phyloP scores from a whole-genome alignment of 2,113 vertebrate species.

The Cynocephalus volans region DNA sequence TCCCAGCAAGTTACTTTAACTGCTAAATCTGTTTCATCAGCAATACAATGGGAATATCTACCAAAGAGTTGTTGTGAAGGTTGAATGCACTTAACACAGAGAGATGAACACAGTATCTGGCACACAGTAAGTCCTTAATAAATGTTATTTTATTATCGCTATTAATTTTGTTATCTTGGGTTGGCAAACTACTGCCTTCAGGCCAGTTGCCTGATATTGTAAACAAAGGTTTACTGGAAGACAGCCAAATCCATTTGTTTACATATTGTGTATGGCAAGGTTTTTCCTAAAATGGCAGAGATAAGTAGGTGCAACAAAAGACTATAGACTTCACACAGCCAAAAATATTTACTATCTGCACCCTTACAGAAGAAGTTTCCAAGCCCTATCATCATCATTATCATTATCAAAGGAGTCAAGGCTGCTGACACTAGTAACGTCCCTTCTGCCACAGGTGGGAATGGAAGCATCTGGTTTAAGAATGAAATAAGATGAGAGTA shows the following conservation, averaged over 20 bases:
- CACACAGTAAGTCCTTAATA: not conserved
- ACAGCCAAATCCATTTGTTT: not conserved
- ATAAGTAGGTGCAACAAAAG: not conserved
- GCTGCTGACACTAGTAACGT: not conserved
- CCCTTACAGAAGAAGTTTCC: not conserved
- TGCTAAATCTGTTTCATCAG: not conserved
- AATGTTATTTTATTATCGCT: slow-evolving; percentile 42
- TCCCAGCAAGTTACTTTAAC: not conserved
- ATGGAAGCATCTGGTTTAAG: not conserved
- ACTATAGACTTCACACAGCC: not conserved
- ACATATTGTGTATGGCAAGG: not conserved
- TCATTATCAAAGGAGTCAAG: not conserved
- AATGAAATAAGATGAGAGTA: not conserved
- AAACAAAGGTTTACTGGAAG: not conserved
- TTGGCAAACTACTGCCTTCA: not conserved
- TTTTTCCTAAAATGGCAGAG: not conserved
- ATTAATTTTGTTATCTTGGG: not conserved
- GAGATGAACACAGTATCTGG: not conserved
- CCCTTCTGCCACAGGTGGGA: not conserved
- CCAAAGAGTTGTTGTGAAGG: not conserved
- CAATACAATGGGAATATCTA: not conserved
- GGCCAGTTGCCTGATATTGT: not conserved
- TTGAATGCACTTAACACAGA: not conserved
- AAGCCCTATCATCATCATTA: not conserved
- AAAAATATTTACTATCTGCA: not conserved